Percentiles rank a stretch among this genome's conserved stretches.
These are phyloP conservation scores for Steinernema scapterisci DNA, from an alignment of 2,888 invertebrate genomes.

Conservation along the genomic window DNA sequence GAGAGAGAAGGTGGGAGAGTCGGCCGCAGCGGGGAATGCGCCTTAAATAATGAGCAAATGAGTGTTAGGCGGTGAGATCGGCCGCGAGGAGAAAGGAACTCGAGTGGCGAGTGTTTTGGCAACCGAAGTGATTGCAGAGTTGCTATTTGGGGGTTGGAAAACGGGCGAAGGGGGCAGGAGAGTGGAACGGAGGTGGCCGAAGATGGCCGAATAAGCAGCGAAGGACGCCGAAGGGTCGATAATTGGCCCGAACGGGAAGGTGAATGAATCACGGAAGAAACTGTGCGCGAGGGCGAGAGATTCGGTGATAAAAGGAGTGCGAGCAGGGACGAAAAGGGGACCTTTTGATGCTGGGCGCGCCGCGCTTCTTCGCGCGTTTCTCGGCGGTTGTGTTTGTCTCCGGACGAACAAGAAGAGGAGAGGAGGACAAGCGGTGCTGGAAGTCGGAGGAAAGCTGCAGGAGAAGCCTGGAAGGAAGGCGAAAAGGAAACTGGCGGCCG, in stretches of 20 bases:
- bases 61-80: neutral
- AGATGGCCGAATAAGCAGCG: neutral
- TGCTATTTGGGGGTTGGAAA: neutral
- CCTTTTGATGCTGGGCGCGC: conserved; percentile 20
- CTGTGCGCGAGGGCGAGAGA: conserved; percentile 26
- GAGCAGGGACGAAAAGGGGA: conserved; percentile 18
- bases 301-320: conserved; percentile 14
- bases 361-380: neutral
- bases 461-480: neutral
- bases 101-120: neutral
- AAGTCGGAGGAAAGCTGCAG: neutral
- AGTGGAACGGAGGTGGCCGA: conserved; percentile 9
- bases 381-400: conserved; percentile 6
- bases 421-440: neutral
- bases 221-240: conserved; percentile 23
- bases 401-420: neutral
- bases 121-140: neutral
- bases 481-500: too few relatives aligned
- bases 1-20: neutral
- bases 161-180: neutral
- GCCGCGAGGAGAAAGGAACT: neutral
- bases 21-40: neutral
- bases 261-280: conserved; percentile 23
- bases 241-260: conserved; percentile 25
- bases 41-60: neutral